Base-by-base conservation (phyloP, 1,140 invertebrate genomes). In the Bathynomus jamesi region DNA sequence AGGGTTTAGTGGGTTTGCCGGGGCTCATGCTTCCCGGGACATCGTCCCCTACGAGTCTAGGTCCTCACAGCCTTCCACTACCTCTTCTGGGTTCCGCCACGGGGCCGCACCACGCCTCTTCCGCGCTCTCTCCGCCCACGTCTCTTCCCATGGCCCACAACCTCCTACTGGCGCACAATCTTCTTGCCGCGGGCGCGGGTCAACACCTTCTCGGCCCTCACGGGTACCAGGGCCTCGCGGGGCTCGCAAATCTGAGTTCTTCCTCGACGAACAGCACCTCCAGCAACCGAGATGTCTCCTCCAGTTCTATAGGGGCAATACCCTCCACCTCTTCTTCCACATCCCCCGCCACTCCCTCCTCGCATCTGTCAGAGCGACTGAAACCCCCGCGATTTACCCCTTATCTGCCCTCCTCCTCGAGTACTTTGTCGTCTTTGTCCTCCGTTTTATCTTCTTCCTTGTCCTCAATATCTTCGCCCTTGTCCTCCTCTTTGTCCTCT, bases 1-100 rank as follows among this genome's bases (percentile, higher is more conserved):
- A 74, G 84, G 66, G 86, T 11, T 85, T 86, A 3, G 76, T 82
- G 91, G 61, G 90, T 90, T 78, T 84, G 2, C 90, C 70, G 53
- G 78, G 78, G 17, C 75, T 78, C 63, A 76, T 76, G 74, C 74
- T 78, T 31, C 76, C 78, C 5, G 73, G 79, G 10, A 73, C 67
- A 17, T 78, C 78, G n/a, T 74, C 77, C 13, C 74, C 77, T 29
- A 76, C 78, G 11, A 74, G 79, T 30, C 78, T 74, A 17, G 53
- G 62, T 61, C 71, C 65, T 4, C 70, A 53, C 64, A 68, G 28
- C 70, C 70, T 72, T 28, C 74, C 66, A 27, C 72, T 73, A 61
- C 74, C 73, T 28, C 71, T 78, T 17, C 67, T 77, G 17, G 78
- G 76, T 28, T 69, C 78, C 2, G 73, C 71, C 1, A 25, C 67